Evolutionary conservation across 2,113 vertebrate genomes (phyloP), one percentile per base, ranked within the genome.

Genomic region (Oenanthe melanoleuca): DNA sequence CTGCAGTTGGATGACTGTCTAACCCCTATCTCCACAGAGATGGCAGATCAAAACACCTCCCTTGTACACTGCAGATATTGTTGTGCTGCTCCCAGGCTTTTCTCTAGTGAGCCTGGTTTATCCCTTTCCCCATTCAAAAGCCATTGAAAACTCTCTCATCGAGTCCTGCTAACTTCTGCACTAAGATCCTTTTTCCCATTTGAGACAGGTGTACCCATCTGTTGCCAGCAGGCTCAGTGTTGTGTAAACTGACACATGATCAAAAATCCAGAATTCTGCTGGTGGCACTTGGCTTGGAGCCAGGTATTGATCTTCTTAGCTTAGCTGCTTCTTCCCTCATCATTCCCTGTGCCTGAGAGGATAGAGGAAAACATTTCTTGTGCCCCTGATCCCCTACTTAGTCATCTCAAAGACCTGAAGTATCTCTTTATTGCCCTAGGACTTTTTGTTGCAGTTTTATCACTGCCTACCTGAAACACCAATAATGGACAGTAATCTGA

Each of bases 41-140:
- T 3, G 22, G 47, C 18, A 49, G 24, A 75, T 42, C 14, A 69
- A 42, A 69, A 34, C 21, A 34, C 31, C 8, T 49, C 71, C 26
- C 40, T 33, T 42, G 21, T 9, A 34, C 55, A 63, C 4, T 1
- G 2, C 22, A 56, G 42, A 47, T 2, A 18, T 2, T 13, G 5
- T 8, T 53, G 25, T 37, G 17, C 8, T 61, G 42, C 49, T 31
- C 29, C 17, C 17, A 63, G 29, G 21, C 34, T 49, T 56, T 55
- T 49, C 47, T 23, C 34, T 33, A 42, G 25, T 2, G 6, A 56
- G 49, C 22, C 34, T 49, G 21, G 31, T 56, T 83, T 56, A 63
- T 42, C 40, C 18, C 34, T 42, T 77, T 81, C 45, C 38, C 37
- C 12, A 37, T 52, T 52, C 67, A 73, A 66, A 80, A 38, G 28